phyloP scores from a whole-genome alignment of 2,888 invertebrate species.

The Pecten maximus region DNA sequence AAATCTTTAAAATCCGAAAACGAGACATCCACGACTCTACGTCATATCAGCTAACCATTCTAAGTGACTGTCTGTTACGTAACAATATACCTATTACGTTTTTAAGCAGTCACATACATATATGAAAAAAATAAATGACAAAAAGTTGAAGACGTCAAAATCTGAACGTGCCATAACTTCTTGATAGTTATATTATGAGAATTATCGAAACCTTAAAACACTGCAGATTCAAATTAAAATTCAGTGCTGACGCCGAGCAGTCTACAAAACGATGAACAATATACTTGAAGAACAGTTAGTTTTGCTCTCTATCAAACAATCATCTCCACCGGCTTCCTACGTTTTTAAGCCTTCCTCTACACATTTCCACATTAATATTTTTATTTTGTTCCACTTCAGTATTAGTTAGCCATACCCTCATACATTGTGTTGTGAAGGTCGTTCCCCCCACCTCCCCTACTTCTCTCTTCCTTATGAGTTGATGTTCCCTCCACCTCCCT shows the following conservation, averaged over 20 bases:
- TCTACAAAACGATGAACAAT: neutral
- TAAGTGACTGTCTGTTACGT: too few relatives aligned
- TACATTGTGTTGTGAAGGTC: neutral
- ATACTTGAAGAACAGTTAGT: neutral
- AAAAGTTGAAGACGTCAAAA: neutral
- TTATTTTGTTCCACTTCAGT: neutral
- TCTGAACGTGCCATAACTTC: neutral
- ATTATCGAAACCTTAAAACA: neutral
- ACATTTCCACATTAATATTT: constrained; percentile 16
- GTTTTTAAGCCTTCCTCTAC: neutral
- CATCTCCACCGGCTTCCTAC: neutral
- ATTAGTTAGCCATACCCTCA: neutral
- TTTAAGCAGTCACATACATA: too few relatives aligned
- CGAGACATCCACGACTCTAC: too few relatives aligned
- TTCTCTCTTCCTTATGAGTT: neutral
- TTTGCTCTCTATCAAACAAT: neutral
- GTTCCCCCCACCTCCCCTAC: neutral
- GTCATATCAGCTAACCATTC: too few relatives aligned
- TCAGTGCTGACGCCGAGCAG: neutral
- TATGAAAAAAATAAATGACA: too few relatives aligned
- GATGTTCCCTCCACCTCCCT: neutral
- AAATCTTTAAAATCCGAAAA: too few relatives aligned
- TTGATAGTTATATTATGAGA: neutral
- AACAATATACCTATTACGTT: too few relatives aligned
- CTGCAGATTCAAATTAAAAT: neutral